These are phyloP conservation scores for Drosophila malerkotliana DNA, from an alignment of 1,140 invertebrate species.

Conservation along the genomic window DNA sequence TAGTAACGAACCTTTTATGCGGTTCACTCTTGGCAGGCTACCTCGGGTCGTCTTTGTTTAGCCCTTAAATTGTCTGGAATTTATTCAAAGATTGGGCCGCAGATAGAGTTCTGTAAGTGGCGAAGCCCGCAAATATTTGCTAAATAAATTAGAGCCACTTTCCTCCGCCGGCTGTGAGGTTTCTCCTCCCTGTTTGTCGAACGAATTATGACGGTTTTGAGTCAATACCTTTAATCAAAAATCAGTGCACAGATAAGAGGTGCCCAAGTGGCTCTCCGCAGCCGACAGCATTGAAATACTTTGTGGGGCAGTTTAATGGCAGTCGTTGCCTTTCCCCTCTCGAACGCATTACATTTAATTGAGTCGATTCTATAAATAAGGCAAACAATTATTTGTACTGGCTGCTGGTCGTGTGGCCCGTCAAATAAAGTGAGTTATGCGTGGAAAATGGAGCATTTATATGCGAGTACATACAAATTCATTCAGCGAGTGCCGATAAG, in stretches of 20 bases:
- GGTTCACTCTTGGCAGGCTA: slow-evolving; percentile 39
- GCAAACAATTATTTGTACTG: slow-evolving; percentile 37
- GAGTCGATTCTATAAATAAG: slow-evolving; percentile 28
- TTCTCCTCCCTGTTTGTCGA: slow-evolving; percentile 25
- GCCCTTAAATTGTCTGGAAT: slow-evolving; percentile 66
- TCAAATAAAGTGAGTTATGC: slow-evolving; percentile 10
- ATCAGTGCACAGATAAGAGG: slow-evolving; percentile 33
- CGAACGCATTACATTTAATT: slow-evolving; percentile 53
- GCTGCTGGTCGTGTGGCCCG: slow-evolving; percentile 22
- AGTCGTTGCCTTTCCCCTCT: slow-evolving; percentile 7
- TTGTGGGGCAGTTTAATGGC: slow-evolving; percentile 21
- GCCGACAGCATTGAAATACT: slow-evolving; percentile 36
- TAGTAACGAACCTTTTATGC: slow-evolving; percentile 72
- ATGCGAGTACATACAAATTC: not conserved
- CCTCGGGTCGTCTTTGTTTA: slow-evolving; percentile 12
- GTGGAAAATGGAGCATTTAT: slow-evolving; percentile 25
- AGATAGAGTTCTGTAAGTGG: slow-evolving; percentile 27
- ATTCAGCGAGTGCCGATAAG: slow-evolving; percentile 36
- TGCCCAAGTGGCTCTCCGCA: slow-evolving; percentile 7
- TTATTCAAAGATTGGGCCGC: slow-evolving; percentile 55
- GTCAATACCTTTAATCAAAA: slow-evolving; percentile 53
- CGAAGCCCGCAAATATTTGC: slow-evolving; percentile 61
- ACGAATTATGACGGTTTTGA: slow-evolving; percentile 29
- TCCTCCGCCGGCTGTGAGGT: too few relatives aligned
- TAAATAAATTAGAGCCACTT: slow-evolving; percentile 59